A percentile compares a stretch with the other conserved stretches of the same genome.
Evolutionary conservation across 1,140 invertebrate species (phyloP).

Genomic region (Theocolax elegans): DNA sequence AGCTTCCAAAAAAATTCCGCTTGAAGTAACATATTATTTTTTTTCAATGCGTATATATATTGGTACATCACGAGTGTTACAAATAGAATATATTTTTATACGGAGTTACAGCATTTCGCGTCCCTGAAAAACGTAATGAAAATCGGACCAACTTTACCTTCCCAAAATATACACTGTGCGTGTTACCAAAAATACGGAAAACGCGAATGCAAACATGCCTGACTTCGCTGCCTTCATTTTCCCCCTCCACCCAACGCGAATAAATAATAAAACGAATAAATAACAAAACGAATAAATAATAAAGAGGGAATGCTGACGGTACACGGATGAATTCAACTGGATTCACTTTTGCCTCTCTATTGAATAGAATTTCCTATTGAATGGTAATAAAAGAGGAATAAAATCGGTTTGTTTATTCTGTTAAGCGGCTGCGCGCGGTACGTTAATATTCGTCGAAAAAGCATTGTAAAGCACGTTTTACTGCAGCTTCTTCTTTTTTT

Average conservation of each 20-base stretch:
- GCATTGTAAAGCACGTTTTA: too few relatives aligned
- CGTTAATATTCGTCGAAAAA: background rate
- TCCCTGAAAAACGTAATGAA: background rate
- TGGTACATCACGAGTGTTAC: too few relatives aligned
- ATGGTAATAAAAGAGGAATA: conserved; percentile 18
- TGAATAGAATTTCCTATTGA: conserved; percentile 6
- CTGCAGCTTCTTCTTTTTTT: too few relatives aligned
- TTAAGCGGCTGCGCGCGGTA: background rate
- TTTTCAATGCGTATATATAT: too few relatives aligned
- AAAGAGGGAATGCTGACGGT: background rate
- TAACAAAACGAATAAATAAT: conserved; percentile 8
- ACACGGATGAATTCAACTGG: too few relatives aligned
- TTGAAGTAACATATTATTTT: too few relatives aligned
- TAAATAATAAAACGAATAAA: conserved; percentile 21
- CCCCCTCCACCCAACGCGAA: too few relatives aligned
- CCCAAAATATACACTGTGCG: background rate
- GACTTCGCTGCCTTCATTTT: too few relatives aligned
- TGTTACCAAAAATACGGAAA: background rate
- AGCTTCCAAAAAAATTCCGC: too few relatives aligned
- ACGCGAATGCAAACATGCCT: conserved; percentile 22
- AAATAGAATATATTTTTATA: too few relatives aligned
- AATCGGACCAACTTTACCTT: conserved; percentile 6
- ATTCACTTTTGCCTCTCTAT: too few relatives aligned
- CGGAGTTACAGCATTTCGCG: too few relatives aligned
- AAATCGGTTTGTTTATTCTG: conserved; percentile 14